Percentiles rank a stretch among this genome's conserved stretches.
These are phyloP conservation scores for Cynopterus brachyotis DNA, from an alignment of 2,113 vertebrate genomes.

Conservation along the genomic window DNA sequence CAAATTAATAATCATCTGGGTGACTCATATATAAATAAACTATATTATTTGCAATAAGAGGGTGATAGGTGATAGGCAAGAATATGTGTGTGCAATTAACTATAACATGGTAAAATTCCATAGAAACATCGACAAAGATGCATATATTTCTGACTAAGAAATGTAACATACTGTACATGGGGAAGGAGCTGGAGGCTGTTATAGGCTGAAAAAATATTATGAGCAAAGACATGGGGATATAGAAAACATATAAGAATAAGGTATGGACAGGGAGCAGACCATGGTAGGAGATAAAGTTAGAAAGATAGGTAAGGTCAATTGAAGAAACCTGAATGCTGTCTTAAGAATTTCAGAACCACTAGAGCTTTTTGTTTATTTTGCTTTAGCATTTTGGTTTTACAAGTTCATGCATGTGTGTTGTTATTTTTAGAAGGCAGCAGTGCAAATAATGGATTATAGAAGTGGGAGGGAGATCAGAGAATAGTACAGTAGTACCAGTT, in stretches of 20 bases:
- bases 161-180: not conserved
- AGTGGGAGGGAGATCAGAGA: not conserved
- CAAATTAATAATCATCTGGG: not conserved
- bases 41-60: not conserved
- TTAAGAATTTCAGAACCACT: not conserved
- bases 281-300: not conserved
- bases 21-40: not conserved
- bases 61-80: not conserved
- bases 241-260: not conserved
- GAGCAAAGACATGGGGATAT: not conserved
- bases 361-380: not conserved
- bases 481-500: not conserved
- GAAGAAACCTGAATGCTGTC: not conserved
- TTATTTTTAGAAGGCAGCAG: constrained; percentile 26
- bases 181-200: not conserved
- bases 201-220: not conserved
- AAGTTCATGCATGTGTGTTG: not conserved
- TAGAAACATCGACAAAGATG: not conserved
- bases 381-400: not conserved
- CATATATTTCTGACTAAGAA: not conserved
- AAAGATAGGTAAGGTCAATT: not conserved
- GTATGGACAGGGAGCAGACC: not conserved
- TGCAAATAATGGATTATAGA: not conserved
- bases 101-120: not conserved
- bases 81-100: not conserved